Conservation (phyloP, 2,888 invertebrate species). For the Epicampocera succincta region DNA sequence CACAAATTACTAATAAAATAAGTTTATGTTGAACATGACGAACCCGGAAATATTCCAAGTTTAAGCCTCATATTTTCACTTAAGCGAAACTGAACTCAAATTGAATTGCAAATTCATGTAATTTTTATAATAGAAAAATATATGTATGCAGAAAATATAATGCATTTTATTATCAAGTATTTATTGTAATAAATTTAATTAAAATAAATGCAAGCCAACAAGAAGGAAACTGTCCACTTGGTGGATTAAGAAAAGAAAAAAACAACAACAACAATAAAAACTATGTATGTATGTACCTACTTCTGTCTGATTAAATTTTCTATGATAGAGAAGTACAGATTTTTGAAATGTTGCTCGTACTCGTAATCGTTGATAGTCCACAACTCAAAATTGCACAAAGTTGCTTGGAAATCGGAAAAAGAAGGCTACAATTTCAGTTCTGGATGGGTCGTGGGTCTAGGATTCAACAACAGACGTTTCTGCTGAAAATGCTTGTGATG, state of each 20-base stretch:
- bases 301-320: too few relatives aligned
- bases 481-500: too few relatives aligned
- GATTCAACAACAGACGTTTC: too few relatives aligned
- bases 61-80: neutral
- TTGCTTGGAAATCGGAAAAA: too few relatives aligned
- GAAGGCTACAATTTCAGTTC: too few relatives aligned
- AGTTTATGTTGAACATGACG: neutral
- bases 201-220: constrained; percentile 26
- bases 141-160: constrained; percentile 3
- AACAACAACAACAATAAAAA: neutral
- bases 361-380: too few relatives aligned
- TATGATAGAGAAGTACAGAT: too few relatives aligned
- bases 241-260: neutral
- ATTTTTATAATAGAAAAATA: neutral
- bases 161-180: neutral
- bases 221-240: constrained; percentile 16
- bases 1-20: too few relatives aligned
- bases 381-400: too few relatives aligned
- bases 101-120: constrained; percentile 36
- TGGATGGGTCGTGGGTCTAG: too few relatives aligned
- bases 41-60: constrained; percentile 4
- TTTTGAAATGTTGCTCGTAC: too few relatives aligned
- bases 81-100: neutral
- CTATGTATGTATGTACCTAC: neutral
- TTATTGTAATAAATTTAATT: constrained; percentile 25